These are phyloP conservation scores for Meganola albula DNA, from an alignment of 2,888 invertebrate species.

Conservation along the genomic window DNA sequence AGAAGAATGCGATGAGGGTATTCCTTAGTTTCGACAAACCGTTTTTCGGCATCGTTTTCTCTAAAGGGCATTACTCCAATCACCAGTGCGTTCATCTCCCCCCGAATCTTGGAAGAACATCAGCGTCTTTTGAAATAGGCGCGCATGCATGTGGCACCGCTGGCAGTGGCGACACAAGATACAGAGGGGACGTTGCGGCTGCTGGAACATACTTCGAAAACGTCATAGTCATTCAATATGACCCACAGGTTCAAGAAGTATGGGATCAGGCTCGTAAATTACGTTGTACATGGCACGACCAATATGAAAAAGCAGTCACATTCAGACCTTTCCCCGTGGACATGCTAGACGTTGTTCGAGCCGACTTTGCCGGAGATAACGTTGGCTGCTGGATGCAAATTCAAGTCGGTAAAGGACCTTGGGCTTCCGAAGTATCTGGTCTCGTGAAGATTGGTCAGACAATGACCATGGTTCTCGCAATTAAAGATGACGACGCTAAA, in stretches of 20 bases:
- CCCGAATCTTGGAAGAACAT: constrained; percentile 89
- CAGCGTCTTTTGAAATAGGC: constrained; percentile 93
- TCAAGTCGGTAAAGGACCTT: constrained; percentile 95
- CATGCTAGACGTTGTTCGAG: constrained; percentile 95
- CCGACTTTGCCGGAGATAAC: constrained; percentile 96
- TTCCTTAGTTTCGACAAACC: constrained; percentile 96
- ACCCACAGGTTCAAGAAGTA: constrained; percentile 95
- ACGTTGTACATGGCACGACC: constrained; percentile 96
- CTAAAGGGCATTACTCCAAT: constrained; percentile 95
- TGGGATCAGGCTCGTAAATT: constrained; percentile 96
- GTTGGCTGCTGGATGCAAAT: constrained; percentile 99
- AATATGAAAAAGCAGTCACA: constrained; percentile 96
- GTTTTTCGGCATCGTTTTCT: constrained; percentile 96
- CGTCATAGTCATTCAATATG: constrained; percentile 94
- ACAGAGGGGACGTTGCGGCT: constrained; percentile 91
- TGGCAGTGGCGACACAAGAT: constrained; percentile 95
- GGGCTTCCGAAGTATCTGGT: constrained; percentile 96
- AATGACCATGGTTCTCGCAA: constrained; percentile 97
- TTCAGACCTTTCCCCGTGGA: constrained; percentile 97
- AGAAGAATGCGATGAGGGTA: constrained; percentile 95
- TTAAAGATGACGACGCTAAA: constrained; percentile 95
- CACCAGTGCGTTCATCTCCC: constrained; percentile 94
- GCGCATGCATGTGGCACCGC: constrained; percentile 95
- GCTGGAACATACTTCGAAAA: constrained; percentile 96
- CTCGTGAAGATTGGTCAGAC: constrained; percentile 96